phyloP scores from a whole-genome alignment of 1,140 invertebrate species.

The Pseudomyrmex gracilis region DNA sequence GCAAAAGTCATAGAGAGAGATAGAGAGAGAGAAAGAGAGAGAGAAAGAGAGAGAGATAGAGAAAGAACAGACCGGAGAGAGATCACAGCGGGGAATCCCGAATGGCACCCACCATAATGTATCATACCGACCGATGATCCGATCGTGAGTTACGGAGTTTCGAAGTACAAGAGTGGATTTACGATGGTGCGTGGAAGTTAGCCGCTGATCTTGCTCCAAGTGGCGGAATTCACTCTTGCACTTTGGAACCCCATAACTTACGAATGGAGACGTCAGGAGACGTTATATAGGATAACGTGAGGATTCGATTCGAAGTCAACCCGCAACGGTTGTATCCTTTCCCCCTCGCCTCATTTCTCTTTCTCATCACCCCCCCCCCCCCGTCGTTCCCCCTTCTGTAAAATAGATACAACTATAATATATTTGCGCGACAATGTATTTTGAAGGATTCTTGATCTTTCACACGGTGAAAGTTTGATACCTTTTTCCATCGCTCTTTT shows the following conservation, averaged over 20 bases:
- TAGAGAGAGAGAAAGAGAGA: too few relatives aligned
- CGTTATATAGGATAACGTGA: slow-evolving; percentile 67
- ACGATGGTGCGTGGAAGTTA: slow-evolving; percentile 75
- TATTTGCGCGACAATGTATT: too few relatives aligned
- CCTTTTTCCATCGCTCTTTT: too few relatives aligned
- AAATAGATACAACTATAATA: too few relatives aligned
- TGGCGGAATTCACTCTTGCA: slow-evolving; percentile 74
- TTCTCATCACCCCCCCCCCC: too few relatives aligned
- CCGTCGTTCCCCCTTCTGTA: too few relatives aligned
- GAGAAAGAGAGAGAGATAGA: neutral
- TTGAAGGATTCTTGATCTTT: too few relatives aligned
- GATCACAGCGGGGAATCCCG: slow-evolving; percentile 57
- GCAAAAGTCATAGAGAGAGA: neutral
- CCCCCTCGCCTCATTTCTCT: too few relatives aligned
- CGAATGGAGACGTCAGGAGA: slow-evolving; percentile 57
- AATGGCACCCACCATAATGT: slow-evolving; percentile 70
- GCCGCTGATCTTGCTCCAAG: slow-evolving; percentile 74
- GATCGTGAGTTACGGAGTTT: slow-evolving; percentile 75
- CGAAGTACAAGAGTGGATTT: slow-evolving; percentile 73
- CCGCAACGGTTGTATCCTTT: slow-evolving; percentile 17
- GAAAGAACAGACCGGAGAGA: slow-evolving; percentile 27
- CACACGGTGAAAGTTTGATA: too few relatives aligned
- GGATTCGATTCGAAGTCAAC: slow-evolving; percentile 47
- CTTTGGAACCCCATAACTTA: slow-evolving; percentile 72
- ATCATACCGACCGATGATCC: slow-evolving; percentile 74